Conservation (phyloP, 1,140 invertebrate species). For the Drosophila pseudoobscura region DNA sequence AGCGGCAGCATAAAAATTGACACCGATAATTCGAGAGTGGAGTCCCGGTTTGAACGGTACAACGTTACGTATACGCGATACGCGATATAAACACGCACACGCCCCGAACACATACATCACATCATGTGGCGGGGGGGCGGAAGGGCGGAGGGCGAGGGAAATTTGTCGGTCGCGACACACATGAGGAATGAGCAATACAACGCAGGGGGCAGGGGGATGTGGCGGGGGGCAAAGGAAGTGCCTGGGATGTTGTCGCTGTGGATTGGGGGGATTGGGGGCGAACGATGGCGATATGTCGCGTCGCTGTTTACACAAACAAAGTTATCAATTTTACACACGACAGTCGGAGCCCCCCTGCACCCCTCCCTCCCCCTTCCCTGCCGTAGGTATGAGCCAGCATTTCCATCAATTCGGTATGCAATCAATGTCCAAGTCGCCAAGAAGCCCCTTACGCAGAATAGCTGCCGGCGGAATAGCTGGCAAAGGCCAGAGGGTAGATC, state of each 20-base stretch:
- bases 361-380: constrained; percentile 11
- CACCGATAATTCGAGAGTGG: constrained; percentile 69
- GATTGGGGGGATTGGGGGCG: constrained; percentile 1
- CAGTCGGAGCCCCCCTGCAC: constrained; percentile 26
- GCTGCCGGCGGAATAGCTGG: constrained; percentile 11
- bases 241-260: not conserved
- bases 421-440: constrained; percentile 79
- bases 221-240: constrained; percentile 6
- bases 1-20: constrained; percentile 71
- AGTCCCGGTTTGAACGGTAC: constrained; percentile 16
- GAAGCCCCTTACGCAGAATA: constrained; percentile 56
- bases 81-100: constrained; percentile 78
- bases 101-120: constrained; percentile 76
- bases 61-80: constrained; percentile 71
- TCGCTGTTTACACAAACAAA: constrained; percentile 81
- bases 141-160: constrained; percentile 14
- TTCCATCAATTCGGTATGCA: constrained; percentile 78
- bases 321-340: constrained; percentile 81
- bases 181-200: not conserved
- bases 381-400: constrained; percentile 26
- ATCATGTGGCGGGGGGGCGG: constrained; percentile 9
- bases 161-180: constrained; percentile 51
- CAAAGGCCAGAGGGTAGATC: not conserved
- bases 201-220: not conserved
- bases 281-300: constrained; percentile 58